Evolutionary conservation across 2,888 invertebrate genomes (phyloP).

Genomic region (Podabrus alpinus): DNA sequence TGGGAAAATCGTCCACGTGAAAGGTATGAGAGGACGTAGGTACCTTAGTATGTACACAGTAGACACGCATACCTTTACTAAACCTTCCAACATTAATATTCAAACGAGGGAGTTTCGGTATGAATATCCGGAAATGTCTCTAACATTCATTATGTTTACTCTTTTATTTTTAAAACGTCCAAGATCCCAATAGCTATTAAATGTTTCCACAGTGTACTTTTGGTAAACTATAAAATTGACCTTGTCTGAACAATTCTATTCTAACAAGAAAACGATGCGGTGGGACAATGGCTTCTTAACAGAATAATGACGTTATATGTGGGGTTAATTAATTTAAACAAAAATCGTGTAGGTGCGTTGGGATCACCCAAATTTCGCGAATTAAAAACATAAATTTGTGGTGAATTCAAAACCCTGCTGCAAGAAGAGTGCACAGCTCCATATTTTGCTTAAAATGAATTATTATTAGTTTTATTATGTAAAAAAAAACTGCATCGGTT

Average conservation of each 20-base stretch:
- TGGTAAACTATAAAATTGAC: conserved; percentile 40
- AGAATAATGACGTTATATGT: conserved; percentile 32
- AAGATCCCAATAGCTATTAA: not conserved
- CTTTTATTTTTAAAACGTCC: conserved; percentile 16
- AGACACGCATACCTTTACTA: not conserved
- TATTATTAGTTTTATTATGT: no score
- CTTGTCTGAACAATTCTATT: conserved; percentile 37
- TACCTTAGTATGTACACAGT: no score
- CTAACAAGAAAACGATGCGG: conserved; percentile 40
- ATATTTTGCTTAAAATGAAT: no score
- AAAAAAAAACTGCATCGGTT: no score
- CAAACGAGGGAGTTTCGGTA: conserved; percentile 37
- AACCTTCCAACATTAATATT: conserved; percentile 30
- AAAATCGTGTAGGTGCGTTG: not conserved
- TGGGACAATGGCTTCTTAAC: conserved; percentile 37
- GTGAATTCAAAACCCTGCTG: no score
- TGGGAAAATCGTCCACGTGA: not conserved
- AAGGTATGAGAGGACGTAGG: not conserved
- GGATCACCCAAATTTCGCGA: not conserved
- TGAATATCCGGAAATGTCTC: conserved; percentile 42
- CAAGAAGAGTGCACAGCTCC: no score
- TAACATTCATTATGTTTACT: conserved; percentile 30
- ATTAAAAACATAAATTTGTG: not conserved
- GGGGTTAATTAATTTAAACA: not conserved
- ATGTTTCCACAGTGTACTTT: conserved; percentile 19